These are phyloP conservation scores for Ornithoptera alexandrae DNA, from an alignment of 2,888 invertebrate species.

Conservation along the genomic window DNA sequence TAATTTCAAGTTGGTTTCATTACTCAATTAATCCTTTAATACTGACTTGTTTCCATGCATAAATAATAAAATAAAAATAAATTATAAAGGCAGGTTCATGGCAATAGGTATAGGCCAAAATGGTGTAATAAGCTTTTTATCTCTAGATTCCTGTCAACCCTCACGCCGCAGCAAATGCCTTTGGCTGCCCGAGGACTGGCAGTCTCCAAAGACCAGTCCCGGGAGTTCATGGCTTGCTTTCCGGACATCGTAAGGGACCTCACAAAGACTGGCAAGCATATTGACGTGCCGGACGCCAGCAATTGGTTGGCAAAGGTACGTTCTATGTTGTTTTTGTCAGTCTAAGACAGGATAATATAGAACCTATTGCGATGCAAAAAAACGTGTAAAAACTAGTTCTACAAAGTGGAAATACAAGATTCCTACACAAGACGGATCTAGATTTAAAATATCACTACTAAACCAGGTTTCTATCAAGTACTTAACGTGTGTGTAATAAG, in stretches of 20 bases:
- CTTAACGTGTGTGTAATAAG: neutral
- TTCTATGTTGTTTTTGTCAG: slow-evolving; percentile 52
- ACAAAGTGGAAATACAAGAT: neutral
- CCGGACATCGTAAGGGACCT: slow-evolving; percentile 92
- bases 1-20: too few relatives aligned
- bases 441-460: neutral
- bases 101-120: slow-evolving; percentile 9
- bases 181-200: slow-evolving; percentile 82
- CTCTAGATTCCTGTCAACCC: slow-evolving; percentile 80
- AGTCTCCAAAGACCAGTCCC: slow-evolving; percentile 89
- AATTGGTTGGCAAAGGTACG: slow-evolving; percentile 89
- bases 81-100: neutral
- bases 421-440: neutral
- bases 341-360: slow-evolving; percentile 45
- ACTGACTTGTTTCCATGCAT: too few relatives aligned
- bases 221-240: slow-evolving; percentile 93
- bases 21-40: neutral
- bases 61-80: neutral
- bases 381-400: neutral
- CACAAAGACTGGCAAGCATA: slow-evolving; percentile 86
- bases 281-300: slow-evolving; percentile 88
- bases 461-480: neutral
- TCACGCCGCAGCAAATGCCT: slow-evolving; percentile 81
- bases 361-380: slow-evolving; percentile 27
- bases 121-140: slow-evolving; percentile 39